Percentiles rank a stretch among this genome's conserved stretches.
These are phyloP conservation scores for Tromatobia lineatoria DNA, from an alignment of 2,888 invertebrate species.

Conservation along the genomic window DNA sequence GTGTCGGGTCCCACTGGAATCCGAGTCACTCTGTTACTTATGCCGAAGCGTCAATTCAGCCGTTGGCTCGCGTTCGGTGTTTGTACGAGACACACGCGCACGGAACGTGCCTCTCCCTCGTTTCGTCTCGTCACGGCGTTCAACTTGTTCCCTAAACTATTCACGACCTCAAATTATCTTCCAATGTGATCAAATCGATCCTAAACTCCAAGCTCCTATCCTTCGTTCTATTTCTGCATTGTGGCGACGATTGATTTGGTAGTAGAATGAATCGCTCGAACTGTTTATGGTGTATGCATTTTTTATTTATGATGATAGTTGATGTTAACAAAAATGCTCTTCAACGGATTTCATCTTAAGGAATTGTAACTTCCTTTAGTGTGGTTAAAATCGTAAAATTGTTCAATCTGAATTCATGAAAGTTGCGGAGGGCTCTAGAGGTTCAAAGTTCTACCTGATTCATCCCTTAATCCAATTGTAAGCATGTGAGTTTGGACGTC, in stretches of 20 bases:
- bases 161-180: slow-evolving; percentile 28
- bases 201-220: background rate
- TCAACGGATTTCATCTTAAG: background rate
- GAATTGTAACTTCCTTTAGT: background rate
- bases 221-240: background rate
- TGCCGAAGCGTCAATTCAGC: slow-evolving; percentile 6
- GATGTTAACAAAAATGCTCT: background rate
- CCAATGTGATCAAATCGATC: slow-evolving; percentile 16
- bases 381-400: background rate
- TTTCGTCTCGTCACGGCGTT: background rate
- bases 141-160: slow-evolving; percentile 28
- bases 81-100: slow-evolving; percentile 26
- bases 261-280: background rate
- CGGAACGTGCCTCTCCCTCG: slow-evolving; percentile 21
- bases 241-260: background rate
- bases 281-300: background rate
- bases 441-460: background rate
- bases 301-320: background rate
- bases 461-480: slow-evolving; percentile 2
- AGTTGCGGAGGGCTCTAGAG: background rate
- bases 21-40: slow-evolving; percentile 15
- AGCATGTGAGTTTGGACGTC: background rate
- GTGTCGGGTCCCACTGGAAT: slow-evolving; percentile 20
- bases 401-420: background rate
- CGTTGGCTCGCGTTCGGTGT: background rate